Evolutionary conservation across 1,140 invertebrate genomes (phyloP).

Genomic region (honey bee (Apis mellifera)): Amel_HAv3.1 CM009932.2:11195001-11195500

Average conservation of each 20-base stretch:
- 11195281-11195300: constrained; percentile 27
- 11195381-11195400: constrained; percentile 64
- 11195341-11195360: constrained; percentile 56
- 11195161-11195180: constrained; percentile 29
- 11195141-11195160: constrained; percentile 36
- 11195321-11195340: constrained; percentile 56
- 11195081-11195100: neutral
- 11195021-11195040: neutral
- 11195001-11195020: neutral
- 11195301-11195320: constrained; percentile 50
- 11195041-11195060: neutral
- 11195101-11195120: neutral
- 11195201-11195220: neutral
- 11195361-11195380: constrained; percentile 54
- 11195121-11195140: neutral
- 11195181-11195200: neutral
- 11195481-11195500: constrained; percentile 35
- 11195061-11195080: neutral
- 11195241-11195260: constrained; percentile 38
- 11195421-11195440: constrained; percentile 39
- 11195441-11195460: constrained; percentile 61
- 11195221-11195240: neutral
- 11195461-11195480: constrained; percentile 45
- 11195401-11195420: constrained; percentile 18
- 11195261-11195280: constrained; percentile 28